Evolutionary conservation across 2,888 invertebrate species (phyloP), one percentile per base, ranked within the genome.

Genomic region (Cheilosia grossa): DNA sequence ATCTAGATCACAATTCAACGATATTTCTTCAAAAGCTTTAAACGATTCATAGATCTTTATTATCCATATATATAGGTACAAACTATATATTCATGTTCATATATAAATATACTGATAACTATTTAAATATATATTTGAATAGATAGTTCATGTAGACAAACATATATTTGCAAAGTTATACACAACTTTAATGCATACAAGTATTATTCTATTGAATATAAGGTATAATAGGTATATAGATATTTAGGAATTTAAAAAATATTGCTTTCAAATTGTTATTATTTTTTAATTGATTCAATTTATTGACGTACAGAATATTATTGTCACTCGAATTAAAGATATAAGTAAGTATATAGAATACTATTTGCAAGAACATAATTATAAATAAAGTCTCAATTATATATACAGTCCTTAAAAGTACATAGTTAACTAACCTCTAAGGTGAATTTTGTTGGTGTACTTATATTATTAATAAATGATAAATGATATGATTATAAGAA

Each of bases 1-100:
- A 64, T 70, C 47, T 70, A 70, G 58, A 79, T 79, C 78, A 79
- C 78, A 79, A 79, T 72, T 70, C 6, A 79, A 79, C 64, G 64
- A 72, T 58, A 79, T 56, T 72, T 56, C 40, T 40, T 49, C 49
- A 70, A 49, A 58, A 77, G 61, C 37, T 69, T 54, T 54, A 70
- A 63, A 67, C 47, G 33, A 73, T 27, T 73, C 13, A 49, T 58
- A 70, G 17, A 70, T 40, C 42, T 33, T 19, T 59, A 49, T 15
- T 33, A 58, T 49, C 13, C 13, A 13, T 37, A 37, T 13, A 56
- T 51, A 51, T 61, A 51, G n/a, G 37, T 40, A 19, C 40, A 51
- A 40, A 40, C 5, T 27, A 53, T 37, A 66, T 24, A 53, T 53
- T 21, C 13, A 51, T 21, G 21, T 15, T 13, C 15, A 51, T 30